Evolutionary conservation across 2,797 vertebrate genomes (phyloP), one percentile per base, ranked within the genome.

Genomic region (Diplodus sargus): DNA sequence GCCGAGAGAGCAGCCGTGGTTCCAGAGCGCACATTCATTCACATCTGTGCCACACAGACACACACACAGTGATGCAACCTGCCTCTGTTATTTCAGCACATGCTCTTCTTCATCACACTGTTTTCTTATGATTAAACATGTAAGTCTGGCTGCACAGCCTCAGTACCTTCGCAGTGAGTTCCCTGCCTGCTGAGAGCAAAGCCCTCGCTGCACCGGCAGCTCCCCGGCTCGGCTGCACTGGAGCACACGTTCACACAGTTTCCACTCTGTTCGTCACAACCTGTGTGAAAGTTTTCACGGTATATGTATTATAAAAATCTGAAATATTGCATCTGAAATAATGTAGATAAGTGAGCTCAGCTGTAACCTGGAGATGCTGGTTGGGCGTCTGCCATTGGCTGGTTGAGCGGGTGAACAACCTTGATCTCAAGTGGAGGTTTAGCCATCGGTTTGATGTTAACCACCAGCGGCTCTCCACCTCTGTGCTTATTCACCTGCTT

Each of bases 1-100:
- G 4, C 98, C 98, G 20, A 98, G 95, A 79, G 97, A 97, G 87
- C 98, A 99, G 83, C 97, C 97, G 0, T 99, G 98, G 71, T 96
- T 98, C 97, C 96, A 97, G 39, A 96, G 92, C 67, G 96, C 95
- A 72, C 98, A 99, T 90, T 99, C 98, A 30, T 99, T 99, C 76
- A 98, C 87, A 94, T 99, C 98, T 99, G 20, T 23, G 4, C 13
- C 16, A 62, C 48, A 83, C n/a, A 86, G 9, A 76, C 1, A 73
- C 3, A 49, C 7, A 48, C 7, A 39, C 0, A n/a, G 2, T 9
- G 9, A 69, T 0, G 14, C 15, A 39, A 52, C 14, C 0, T 12
- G 10, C n/a, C 23, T 17, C 16, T 51, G 6, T 14, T 17, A 15
- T 57, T 20, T 16, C 14, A 54, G 4, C 45, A 12, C 45, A 34